A percentile compares a stretch with the other conserved stretches of the same genome.
Evolutionary conservation across 1,140 invertebrate species (phyloP).

Genomic region (Drepana arcuata): DNA sequence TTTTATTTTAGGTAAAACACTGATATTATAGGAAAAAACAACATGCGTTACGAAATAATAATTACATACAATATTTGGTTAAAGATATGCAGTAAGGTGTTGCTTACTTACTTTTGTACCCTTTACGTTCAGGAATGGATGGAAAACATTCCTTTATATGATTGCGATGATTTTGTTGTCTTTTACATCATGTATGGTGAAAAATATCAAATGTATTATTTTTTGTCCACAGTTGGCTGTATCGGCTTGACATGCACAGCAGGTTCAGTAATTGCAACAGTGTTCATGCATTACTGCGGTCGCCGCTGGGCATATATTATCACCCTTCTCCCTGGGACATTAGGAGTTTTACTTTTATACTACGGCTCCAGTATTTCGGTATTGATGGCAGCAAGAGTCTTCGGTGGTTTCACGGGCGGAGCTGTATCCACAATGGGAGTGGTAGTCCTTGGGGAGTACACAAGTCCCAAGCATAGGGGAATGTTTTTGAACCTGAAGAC

Average conservation of each 20-base stretch:
- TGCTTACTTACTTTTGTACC: too few relatives aligned
- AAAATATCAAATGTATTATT: conserved; percentile 3
- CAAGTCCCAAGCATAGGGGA: conserved; percentile 20
- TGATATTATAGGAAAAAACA: too few relatives aligned
- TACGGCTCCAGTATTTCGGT: conserved; percentile 2
- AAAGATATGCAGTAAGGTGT: too few relatives aligned
- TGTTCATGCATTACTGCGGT: conserved; percentile 19
- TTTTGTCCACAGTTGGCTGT: conserved; percentile 17
- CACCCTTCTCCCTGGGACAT: conserved; percentile 9
- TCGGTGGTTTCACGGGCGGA: conserved; percentile 14
- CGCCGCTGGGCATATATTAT: conserved; percentile 7
- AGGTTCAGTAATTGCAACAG: conserved; percentile 17
- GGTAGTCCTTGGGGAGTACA: conserved; percentile 20
- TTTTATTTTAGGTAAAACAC: too few relatives aligned
- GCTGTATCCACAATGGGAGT: conserved; percentile 8
- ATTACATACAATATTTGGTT: too few relatives aligned
- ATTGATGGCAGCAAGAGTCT: conserved; percentile 8
- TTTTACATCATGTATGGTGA: background rate
- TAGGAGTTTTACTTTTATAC: conserved; percentile 18
- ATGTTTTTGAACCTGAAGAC: conserved; percentile 53
- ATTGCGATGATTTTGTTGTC: background rate
- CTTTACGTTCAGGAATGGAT: too few relatives aligned
- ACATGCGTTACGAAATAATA: too few relatives aligned
- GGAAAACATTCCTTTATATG: background rate
- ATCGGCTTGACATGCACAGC: conserved; percentile 11